These are phyloP conservation scores for Drosophila triauraria DNA, from an alignment of 1,140 invertebrate genomes.

Conservation along the genomic window DNA sequence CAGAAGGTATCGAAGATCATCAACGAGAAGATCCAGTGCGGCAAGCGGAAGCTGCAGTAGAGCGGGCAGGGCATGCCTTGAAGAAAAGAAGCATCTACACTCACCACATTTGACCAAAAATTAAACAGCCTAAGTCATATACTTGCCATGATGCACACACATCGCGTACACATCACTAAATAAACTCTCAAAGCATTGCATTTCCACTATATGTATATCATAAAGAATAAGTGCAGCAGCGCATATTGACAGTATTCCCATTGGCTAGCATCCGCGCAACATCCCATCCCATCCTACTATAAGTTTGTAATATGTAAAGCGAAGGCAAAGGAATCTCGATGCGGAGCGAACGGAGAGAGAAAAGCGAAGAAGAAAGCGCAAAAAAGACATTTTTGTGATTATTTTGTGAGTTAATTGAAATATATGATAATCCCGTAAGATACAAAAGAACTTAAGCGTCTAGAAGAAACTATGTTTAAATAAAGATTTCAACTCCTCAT, in stretches of 20 bases:
- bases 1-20: slow-evolving; percentile 63
- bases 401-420: slow-evolving; percentile 77
- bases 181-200: slow-evolving; percentile 20
- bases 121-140: slow-evolving; percentile 62
- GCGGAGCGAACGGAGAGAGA: slow-evolving; percentile 28
- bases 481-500: slow-evolving; percentile 68
- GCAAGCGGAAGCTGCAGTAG: slow-evolving; percentile 73
- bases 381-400: slow-evolving; percentile 76
- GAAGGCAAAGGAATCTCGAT: slow-evolving; percentile 26
- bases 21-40: slow-evolving; percentile 62
- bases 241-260: slow-evolving; percentile 52
- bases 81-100: slow-evolving; percentile 10
- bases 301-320: slow-evolving; percentile 38
- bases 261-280: slow-evolving; percentile 13
- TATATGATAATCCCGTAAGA: slow-evolving; percentile 76
- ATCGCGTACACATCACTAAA: slow-evolving; percentile 18
- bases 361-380: slow-evolving; percentile 29
- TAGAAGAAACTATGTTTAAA: slow-evolving; percentile 65
- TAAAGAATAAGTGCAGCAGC: slow-evolving; percentile 40
- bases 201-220: slow-evolving; percentile 49
- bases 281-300: slow-evolving; percentile 30
- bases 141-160: slow-evolving; percentile 60
- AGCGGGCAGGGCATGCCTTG: slow-evolving; percentile 11
- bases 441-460: slow-evolving; percentile 57
- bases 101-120: slow-evolving; percentile 70